These are phyloP conservation scores for Paramormyrops hopkinsi DNA, from an alignment of 2,797 vertebrate genomes.

Conservation along the genomic window DNA sequence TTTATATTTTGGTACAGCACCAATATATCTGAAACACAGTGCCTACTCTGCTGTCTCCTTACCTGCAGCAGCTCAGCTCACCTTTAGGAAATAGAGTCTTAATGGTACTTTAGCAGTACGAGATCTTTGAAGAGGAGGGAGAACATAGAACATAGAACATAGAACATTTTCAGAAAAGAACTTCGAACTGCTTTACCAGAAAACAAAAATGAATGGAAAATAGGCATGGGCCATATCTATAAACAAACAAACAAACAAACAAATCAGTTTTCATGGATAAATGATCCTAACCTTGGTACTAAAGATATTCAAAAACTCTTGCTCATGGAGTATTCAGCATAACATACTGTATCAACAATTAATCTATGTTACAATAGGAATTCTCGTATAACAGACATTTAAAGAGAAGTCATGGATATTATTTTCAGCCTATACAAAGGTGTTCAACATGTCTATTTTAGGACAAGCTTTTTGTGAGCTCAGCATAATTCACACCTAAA, in stretches of 20 bases:
- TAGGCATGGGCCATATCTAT: not conserved
- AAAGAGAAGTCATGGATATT: not conserved
- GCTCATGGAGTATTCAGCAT: not conserved
- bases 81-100: not conserved
- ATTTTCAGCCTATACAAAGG: not conserved
- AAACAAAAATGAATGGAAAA: not conserved
- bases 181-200: not conserved
- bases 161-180: too few species aligned
- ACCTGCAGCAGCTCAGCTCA: not conserved
- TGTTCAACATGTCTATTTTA: not conserved
- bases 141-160: too few species aligned
- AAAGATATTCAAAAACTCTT: not conserved
- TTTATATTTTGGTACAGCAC: not conserved
- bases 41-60: not conserved
- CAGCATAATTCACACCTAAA: constrained; percentile 14
- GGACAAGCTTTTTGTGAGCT: not conserved
- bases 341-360: not conserved
- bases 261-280: not conserved
- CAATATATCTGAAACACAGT: not conserved
- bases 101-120: not conserved
- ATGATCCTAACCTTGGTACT: not conserved
- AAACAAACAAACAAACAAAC: not conserved
- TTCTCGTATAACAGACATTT: not conserved
- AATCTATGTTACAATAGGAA: not conserved
- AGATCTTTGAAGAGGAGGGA: not conserved